These are phyloP conservation scores for Pipa parva DNA, from an alignment of 2,113 vertebrate species.

Conservation along the genomic window DNA sequence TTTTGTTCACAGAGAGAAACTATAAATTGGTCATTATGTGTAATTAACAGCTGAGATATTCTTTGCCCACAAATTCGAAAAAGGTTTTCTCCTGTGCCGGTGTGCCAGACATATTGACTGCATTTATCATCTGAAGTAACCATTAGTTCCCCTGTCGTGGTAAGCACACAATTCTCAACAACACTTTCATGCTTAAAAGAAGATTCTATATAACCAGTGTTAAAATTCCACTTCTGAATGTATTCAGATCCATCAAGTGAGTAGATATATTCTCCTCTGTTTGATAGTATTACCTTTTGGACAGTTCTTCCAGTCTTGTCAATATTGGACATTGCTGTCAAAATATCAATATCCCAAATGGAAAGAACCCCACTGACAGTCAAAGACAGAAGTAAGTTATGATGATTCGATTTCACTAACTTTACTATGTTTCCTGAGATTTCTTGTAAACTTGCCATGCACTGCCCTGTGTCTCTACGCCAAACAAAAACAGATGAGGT, in stretches of 20 bases:
- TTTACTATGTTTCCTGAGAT: constrained; percentile 95
- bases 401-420: constrained; percentile 92
- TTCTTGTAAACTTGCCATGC: constrained; percentile 95
- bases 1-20: constrained; percentile 97
- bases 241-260: constrained; percentile 91
- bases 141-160: constrained; percentile 91
- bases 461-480: constrained; percentile 94
- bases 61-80: constrained; percentile 93
- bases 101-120: constrained; percentile 97
- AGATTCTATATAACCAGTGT: constrained; percentile 92
- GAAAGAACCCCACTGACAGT: constrained; percentile 94
- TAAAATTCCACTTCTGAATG: constrained; percentile 97
- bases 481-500: constrained; percentile 97
- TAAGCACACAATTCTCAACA: constrained; percentile 93
- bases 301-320: constrained; percentile 97
- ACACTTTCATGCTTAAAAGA: constrained; percentile 93
- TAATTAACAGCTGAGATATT: constrained; percentile 92
- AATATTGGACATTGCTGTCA: constrained; percentile 98
- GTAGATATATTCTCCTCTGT: constrained; percentile 91
- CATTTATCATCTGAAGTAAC: constrained; percentile 93
- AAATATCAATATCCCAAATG: constrained; percentile 96
- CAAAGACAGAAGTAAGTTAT: constrained; percentile 91
- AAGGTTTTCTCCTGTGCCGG: constrained; percentile 86
- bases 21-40: constrained; percentile 97
- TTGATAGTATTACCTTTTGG: constrained; percentile 79